Conservation (phyloP, 2,888 invertebrate genomes). For the Hoplodrina blanda region DNA sequence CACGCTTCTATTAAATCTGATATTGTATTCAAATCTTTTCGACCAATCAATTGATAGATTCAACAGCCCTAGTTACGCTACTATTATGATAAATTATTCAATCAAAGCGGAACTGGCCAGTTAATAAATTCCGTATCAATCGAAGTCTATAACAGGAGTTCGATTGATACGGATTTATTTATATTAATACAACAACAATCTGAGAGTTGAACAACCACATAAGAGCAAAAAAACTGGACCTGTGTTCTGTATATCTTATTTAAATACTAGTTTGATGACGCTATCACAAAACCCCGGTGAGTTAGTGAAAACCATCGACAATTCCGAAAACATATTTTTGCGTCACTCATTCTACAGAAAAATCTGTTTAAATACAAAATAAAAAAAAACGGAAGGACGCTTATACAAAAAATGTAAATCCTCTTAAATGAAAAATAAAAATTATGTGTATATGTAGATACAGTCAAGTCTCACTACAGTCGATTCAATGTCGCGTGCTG, state of each 20-base stretch:
- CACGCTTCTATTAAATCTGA: background rate
- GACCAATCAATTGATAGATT: conserved; percentile 24
- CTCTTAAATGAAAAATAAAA: conserved; percentile 28
- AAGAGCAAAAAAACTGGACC: conserved; percentile 27
- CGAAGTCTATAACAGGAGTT: conserved; percentile 2
- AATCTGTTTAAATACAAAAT: too few species aligned
- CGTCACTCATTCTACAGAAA: background rate
- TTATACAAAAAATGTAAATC: background rate
- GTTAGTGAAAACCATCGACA: conserved; percentile 21
- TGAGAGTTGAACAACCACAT: conserved; percentile 64
- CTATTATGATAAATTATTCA: conserved; percentile 54
- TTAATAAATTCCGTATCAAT: conserved; percentile 42
- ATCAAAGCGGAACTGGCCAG: conserved; percentile 50
- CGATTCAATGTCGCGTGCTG: conserved; percentile 32
- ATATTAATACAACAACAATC: conserved; percentile 6
- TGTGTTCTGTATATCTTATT: conserved; percentile 10
- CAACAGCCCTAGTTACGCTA: conserved; percentile 31
- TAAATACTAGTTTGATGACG: conserved; percentile 34
- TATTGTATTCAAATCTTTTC: conserved; percentile 3
- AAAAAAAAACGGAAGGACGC: background rate
- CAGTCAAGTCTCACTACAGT: conserved; percentile 2
- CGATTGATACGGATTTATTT: too few species aligned
- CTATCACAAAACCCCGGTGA: conserved; percentile 18
- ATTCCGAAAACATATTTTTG: background rate
- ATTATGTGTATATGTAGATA: conserved; percentile 3